Evolutionary conservation across 2,888 invertebrate species (phyloP).

Genomic region (Campoplex capitator): DNA sequence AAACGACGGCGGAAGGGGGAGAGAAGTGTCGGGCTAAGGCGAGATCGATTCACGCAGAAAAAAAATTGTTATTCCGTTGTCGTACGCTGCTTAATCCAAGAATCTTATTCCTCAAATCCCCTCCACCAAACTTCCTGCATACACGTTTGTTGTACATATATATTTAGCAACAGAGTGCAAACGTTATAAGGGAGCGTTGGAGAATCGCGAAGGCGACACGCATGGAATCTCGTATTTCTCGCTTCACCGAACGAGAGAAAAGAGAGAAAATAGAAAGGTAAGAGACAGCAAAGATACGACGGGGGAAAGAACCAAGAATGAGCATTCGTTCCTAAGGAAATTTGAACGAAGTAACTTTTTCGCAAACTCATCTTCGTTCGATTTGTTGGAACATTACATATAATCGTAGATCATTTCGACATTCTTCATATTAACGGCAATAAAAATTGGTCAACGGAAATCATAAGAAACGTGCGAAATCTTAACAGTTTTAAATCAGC

Average conservation of each 20-base stretch:
- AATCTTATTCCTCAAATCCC: conserved; percentile 57
- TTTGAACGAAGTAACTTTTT: conserved; percentile 7
- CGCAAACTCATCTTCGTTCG: not conserved
- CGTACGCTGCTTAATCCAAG: conserved; percentile 64
- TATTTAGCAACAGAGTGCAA: conserved; percentile 41
- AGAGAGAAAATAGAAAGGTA: conserved; percentile 25
- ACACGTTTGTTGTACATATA: conserved; percentile 38
- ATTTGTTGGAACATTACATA: not conserved
- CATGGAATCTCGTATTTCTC: conserved; percentile 71
- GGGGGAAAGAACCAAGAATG: not conserved
- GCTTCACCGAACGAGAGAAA: conserved; percentile 28
- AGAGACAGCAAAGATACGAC: not conserved
- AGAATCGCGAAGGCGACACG: conserved; percentile 70
- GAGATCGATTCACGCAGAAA: conserved; percentile 26
- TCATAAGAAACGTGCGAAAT: not conserved
- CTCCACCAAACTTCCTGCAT: conserved; percentile 42
- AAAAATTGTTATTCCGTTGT: conserved; percentile 63
- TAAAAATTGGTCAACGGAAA: not conserved
- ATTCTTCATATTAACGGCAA: not conserved
- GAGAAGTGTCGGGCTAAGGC: not conserved
- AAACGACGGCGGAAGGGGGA: too few relatives aligned
- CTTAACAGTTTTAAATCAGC: not conserved
- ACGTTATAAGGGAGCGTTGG: conserved; percentile 47
- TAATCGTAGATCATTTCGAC: not conserved
- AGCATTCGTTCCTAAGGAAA: not conserved